phyloP scores from a whole-genome alignment of 2,797 vertebrate species.

The Mareca penelope region DNA sequence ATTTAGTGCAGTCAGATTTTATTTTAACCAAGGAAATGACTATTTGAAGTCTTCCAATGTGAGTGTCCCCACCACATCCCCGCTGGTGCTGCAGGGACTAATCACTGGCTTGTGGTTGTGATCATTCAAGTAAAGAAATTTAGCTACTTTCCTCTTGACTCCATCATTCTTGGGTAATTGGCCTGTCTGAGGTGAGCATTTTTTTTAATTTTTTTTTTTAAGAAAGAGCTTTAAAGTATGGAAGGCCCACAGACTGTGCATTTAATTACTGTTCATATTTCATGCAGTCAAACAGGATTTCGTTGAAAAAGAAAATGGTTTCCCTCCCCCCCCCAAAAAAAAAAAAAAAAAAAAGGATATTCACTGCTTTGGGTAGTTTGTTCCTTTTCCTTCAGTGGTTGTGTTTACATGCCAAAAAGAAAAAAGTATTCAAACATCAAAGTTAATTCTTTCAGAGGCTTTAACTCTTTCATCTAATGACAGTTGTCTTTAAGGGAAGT shows the following conservation, averaged over 20 bases:
- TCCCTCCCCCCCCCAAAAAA: conserved; percentile 57
- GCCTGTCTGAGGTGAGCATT: conserved; percentile 87
- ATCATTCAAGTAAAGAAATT: conserved; percentile 98
- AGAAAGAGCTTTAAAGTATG: conserved; percentile 84
- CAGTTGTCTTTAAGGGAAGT: background rate
- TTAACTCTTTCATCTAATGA: conserved; percentile 68
- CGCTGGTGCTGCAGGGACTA: conserved; percentile 90
- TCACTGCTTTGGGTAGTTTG: background rate
- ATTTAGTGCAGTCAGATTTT: conserved; percentile 98
- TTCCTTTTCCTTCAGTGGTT: background rate
- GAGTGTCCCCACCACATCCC: conserved; percentile 87
- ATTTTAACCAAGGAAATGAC: conserved; percentile 91
- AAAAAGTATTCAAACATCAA: conserved; percentile 49
- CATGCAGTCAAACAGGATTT: conserved; percentile 83
- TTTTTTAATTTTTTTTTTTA: conserved; percentile 34
- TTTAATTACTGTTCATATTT: conserved; percentile 89
- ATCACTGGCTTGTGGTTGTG: conserved; percentile 91
- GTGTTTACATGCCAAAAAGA: conserved; percentile 40
- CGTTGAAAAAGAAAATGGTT: conserved; percentile 82
- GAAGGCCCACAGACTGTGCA: conserved; percentile 87
- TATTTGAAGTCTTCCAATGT: conserved; percentile 96
- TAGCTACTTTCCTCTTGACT: conserved; percentile 88
- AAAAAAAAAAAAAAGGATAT: conserved; percentile 28
- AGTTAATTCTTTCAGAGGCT: conserved; percentile 65
- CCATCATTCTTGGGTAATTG: conserved; percentile 89